Evolutionary conservation across 2,113 vertebrate genomes (phyloP).

Genomic region (Trichomycterus rosablanca): DNA sequence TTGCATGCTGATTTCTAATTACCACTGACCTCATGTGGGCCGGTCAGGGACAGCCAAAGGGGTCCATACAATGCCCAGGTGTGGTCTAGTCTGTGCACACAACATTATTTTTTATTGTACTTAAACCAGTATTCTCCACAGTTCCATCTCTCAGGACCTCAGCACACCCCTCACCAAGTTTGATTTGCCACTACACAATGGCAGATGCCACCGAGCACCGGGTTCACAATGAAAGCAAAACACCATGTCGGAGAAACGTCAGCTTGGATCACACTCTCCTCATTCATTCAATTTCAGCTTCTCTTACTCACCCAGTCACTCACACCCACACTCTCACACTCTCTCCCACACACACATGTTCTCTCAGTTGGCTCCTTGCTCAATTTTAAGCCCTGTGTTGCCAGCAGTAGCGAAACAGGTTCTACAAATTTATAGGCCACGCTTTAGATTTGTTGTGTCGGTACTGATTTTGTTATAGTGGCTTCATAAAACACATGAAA

Average conservation of each 20-base stretch:
- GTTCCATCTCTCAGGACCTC: neutral
- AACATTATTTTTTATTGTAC: slow-evolving; percentile 6
- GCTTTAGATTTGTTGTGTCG: slow-evolving; percentile 49
- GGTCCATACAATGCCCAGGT: too few species aligned
- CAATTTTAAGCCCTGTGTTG: slow-evolving; percentile 11
- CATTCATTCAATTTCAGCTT: slow-evolving; percentile 33
- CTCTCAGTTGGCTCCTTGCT: neutral
- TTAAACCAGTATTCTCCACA: slow-evolving; percentile 3
- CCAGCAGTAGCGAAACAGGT: slow-evolving; percentile 42
- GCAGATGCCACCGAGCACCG: neutral
- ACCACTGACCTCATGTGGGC: too few species aligned
- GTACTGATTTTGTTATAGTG: slow-evolving; percentile 58
- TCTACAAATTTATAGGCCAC: slow-evolving; percentile 35
- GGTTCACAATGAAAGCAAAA: slow-evolving; percentile 7
- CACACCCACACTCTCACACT: slow-evolving; percentile 18
- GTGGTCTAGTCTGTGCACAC: neutral
- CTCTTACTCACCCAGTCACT: slow-evolving; percentile 42
- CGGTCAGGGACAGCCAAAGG: too few species aligned
- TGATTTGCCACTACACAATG: slow-evolving; percentile 12
- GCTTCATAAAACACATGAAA: slow-evolving; percentile 65
- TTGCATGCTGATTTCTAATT: too few species aligned
- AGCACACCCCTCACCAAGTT: neutral
- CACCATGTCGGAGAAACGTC: slow-evolving; percentile 45
- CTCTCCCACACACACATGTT: slow-evolving; percentile 19
- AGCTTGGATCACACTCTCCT: slow-evolving; percentile 48